phyloP scores from a whole-genome alignment of 2,797 vertebrate genomes.

The Oophaga sylvatica region DNA sequence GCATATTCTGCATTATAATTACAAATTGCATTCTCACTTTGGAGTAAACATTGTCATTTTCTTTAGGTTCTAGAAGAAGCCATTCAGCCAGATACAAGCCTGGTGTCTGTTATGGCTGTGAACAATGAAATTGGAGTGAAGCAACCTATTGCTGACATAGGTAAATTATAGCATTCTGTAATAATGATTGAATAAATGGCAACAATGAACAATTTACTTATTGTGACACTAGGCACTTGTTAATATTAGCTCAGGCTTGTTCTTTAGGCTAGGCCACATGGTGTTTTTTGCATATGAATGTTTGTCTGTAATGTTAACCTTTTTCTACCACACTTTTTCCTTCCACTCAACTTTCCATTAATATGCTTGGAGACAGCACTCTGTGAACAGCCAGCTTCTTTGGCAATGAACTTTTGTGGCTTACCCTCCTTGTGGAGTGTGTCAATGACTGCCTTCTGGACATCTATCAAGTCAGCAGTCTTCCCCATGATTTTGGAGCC shows the following conservation, averaged over 20 bases:
- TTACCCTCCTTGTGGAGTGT: too few species aligned
- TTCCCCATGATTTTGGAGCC: too few species aligned
- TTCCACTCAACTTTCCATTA: too few species aligned
- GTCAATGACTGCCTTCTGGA: too few species aligned
- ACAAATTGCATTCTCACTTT: neutral
- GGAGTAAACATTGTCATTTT: neutral
- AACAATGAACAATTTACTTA: neutral
- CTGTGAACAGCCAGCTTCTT: too few species aligned
- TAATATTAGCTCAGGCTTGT: too few species aligned
- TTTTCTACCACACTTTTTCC: too few species aligned
- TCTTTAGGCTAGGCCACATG: too few species aligned
- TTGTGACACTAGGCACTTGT: neutral
- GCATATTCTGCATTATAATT: neutral
- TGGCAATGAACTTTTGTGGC: too few species aligned
- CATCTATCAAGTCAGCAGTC: too few species aligned
- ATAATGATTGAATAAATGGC: neutral
- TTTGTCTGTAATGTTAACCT: neutral
- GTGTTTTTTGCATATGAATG: too few species aligned
- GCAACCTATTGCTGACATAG: slow-evolving; percentile 90
- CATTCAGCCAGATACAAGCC: slow-evolving; percentile 86
- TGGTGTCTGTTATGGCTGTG: slow-evolving; percentile 93
- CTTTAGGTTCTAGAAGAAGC: slow-evolving; percentile 80
- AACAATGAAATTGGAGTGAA: slow-evolving; percentile 97
- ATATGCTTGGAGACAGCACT: too few species aligned
- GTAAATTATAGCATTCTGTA: slow-evolving; percentile 68